A percentile compares a stretch with the other conserved stretches of the same genome.
Evolutionary conservation across 2,797 vertebrate genomes (phyloP).

Genomic region (Mus caroli): DNA sequence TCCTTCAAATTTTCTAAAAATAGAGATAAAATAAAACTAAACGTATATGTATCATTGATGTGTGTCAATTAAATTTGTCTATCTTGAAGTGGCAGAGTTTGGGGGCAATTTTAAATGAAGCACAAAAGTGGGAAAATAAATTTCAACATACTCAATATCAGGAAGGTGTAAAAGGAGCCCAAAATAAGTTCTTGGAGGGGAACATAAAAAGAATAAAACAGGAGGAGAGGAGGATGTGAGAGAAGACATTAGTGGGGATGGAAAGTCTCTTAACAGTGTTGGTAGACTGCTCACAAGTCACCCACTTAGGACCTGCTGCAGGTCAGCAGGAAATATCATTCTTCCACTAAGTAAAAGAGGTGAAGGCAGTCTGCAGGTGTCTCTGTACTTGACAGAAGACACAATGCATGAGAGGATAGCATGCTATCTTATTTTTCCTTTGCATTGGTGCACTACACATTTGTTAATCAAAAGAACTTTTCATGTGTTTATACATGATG

Average conservation of each 20-base stretch:
- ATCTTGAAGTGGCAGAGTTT: not conserved
- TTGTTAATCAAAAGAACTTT: not conserved
- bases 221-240: not conserved
- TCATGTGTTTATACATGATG: not conserved
- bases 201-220: not conserved
- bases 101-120: slow-evolving; percentile 22
- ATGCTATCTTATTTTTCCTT: not conserved
- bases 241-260: not conserved
- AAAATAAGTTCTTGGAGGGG: not conserved
- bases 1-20: not conserved
- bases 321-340: not conserved
- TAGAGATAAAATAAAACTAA: slow-evolving; percentile 1
- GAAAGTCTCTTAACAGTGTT: not conserved
- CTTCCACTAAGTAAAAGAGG: not conserved
- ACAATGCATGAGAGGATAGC: not conserved
- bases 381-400: not conserved
- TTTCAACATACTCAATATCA: not conserved
- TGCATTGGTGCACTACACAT: not conserved
- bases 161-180: not conserved
- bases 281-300: not conserved
- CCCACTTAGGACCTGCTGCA: not conserved
- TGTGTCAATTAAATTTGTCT: not conserved
- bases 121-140: slow-evolving; percentile 15
- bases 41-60: not conserved
- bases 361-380: not conserved